phyloP scores from a whole-genome alignment of 2,113 vertebrate genomes.

The Ovibos moschatus region DNA sequence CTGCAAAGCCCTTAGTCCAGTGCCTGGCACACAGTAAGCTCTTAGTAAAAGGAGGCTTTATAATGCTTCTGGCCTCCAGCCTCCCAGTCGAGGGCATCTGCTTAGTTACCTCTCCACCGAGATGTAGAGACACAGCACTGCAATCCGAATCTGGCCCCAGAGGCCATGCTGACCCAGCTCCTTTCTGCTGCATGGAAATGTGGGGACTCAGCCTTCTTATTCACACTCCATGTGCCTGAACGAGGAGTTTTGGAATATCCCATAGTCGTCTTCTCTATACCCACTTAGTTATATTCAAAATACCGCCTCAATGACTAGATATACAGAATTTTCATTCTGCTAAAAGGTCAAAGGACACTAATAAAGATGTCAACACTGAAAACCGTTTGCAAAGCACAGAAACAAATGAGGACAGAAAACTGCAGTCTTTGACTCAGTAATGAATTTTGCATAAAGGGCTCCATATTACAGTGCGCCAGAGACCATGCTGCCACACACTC shows the following conservation, averaged over 20 bases:
- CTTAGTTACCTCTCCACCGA: neutral
- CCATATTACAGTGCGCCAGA: neutral
- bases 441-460: constrained; percentile 47
- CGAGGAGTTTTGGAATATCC: neutral
- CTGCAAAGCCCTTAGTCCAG: neutral
- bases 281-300: neutral
- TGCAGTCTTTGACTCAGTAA: constrained; percentile 23
- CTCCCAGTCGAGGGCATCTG: neutral
- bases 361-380: constrained; percentile 16
- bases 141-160: neutral
- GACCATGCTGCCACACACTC: neutral
- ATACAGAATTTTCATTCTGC: neutral
- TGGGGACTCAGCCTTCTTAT: neutral
- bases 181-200: neutral
- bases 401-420: neutral
- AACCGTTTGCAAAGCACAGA: constrained; percentile 36
- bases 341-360: neutral
- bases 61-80: neutral
- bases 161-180: neutral
- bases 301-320: neutral
- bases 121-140: neutral
- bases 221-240: rapidly evolving
- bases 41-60: neutral
- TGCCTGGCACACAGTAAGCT: neutral
- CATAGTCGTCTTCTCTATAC: neutral